Conservation (phyloP, 2,113 vertebrate species). For the Beaufortia kweichowensis region DNA sequence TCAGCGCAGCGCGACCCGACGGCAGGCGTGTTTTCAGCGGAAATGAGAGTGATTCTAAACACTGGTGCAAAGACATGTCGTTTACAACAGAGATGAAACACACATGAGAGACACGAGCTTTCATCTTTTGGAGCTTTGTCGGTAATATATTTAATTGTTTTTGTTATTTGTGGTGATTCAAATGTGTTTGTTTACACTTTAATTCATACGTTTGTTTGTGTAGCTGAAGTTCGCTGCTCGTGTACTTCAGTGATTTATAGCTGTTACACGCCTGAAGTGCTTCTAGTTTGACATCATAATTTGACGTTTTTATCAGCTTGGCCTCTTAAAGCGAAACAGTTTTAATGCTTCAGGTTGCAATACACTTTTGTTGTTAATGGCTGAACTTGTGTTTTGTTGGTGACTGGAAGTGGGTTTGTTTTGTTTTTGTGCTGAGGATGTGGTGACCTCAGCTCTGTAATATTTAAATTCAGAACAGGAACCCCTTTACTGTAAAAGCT, state of each 20-base stretch:
- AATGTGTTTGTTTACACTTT: neutral
- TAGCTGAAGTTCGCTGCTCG: neutral
- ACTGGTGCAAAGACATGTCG: neutral
- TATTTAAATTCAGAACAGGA: no score
- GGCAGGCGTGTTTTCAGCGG: neutral
- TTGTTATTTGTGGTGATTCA: neutral
- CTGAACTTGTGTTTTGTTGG: no score
- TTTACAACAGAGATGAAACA: neutral
- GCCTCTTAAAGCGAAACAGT: no score
- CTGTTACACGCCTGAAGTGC: neutral
- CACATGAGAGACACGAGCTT: neutral
- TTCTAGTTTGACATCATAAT: no score
- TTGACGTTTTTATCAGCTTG: no score
- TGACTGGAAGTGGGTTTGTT: no score
- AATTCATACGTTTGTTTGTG: neutral
- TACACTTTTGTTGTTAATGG: no score
- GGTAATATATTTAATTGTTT: neutral
- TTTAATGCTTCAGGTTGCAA: no score
- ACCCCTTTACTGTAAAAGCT: no score
- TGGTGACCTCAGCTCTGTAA: no score
- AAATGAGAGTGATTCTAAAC: neutral
- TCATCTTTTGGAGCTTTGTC: neutral
- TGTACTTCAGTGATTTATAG: neutral
- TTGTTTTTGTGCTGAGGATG: no score
- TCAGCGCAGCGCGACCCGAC: conserved; percentile 1